Conservation (phyloP, 2,113 vertebrate genomes). For the Strix aluco region DNA sequence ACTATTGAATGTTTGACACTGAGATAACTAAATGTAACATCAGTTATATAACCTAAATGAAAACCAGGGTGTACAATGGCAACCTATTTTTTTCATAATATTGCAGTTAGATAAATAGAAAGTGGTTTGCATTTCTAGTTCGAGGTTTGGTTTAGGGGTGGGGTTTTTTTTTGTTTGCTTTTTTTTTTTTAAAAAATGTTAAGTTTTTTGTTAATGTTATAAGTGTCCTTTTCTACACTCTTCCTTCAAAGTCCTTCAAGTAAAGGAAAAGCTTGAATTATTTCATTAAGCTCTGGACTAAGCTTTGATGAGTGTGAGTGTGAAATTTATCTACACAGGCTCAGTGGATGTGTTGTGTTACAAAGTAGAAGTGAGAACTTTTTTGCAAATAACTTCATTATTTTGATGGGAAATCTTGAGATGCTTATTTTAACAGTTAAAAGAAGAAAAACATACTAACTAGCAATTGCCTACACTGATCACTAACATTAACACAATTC, state of each 20-base stretch:
- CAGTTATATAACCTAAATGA: background rate
- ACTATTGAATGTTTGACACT: background rate
- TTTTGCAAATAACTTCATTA: background rate
- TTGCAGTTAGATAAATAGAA: background rate
- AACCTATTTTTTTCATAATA: background rate
- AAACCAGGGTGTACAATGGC: background rate
- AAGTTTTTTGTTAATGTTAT: too few species aligned
- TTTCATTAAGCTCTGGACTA: background rate
- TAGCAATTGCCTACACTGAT: background rate
- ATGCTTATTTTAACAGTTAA: background rate
- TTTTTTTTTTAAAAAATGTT: background rate
- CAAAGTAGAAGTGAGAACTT: background rate
- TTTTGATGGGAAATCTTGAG: background rate
- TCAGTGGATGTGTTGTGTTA: background rate
- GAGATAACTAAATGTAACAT: background rate
- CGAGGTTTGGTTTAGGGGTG: background rate
- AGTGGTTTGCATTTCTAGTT: background rate
- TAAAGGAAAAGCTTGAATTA: background rate
- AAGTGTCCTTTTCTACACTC: background rate
- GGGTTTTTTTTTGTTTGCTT: too few species aligned
- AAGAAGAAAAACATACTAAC: background rate
- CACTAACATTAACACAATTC: background rate
- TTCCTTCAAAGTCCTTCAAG: background rate
- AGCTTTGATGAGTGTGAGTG: background rate
- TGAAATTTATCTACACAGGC: background rate